Evolutionary conservation across 2,888 invertebrate species (phyloP), one percentile per base, ranked within the genome.

Genomic region (Platycnemis pennipes): DNA sequence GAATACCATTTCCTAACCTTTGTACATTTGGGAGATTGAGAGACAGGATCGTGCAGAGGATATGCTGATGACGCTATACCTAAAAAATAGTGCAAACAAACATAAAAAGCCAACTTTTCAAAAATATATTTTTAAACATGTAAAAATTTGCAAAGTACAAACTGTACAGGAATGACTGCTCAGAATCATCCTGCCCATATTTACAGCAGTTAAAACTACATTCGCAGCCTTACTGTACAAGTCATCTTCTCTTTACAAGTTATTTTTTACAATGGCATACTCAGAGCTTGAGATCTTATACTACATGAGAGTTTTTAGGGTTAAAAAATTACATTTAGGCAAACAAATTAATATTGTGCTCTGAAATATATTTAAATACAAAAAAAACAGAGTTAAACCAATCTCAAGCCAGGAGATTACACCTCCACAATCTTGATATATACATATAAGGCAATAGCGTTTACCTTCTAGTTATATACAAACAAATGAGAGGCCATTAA

Each of bases 141-240:
- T 91, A 91, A 69, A 91, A 91, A 91, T 91, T 56, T 91, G 91
- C 91, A 91, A 91, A 91, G 91, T 91, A 91, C 91, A 91, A 91
- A 91, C 69, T 91, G 91, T 91, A 56, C 53, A 56, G 37, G 42
- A 69, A 91, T 87, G 87, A 87, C 69, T 44, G 13, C n/a, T 63
- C 63, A 2, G 44, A 63, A 91, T 69, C 56, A 44, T 69, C 26
- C 63, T 13, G 91, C n/a, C 8, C 44, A n/a, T 91, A 91, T 91
- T 91, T 91, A 91, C 91, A 91, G 91, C 63, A 69, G 69, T 91
- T 69, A 56, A 91, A 91, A 63, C 63, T 63, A 44, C 42, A 44
- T 8, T 45, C 69, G 44, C 42, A 63, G 44, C 26, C 63, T 63
- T 63, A 91, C 42, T 63, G 26, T 56, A 91, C 63, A 89, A 56